Base-by-base conservation (phyloP, 2,888 invertebrate species). In the Apotomis turbidana region DNA sequence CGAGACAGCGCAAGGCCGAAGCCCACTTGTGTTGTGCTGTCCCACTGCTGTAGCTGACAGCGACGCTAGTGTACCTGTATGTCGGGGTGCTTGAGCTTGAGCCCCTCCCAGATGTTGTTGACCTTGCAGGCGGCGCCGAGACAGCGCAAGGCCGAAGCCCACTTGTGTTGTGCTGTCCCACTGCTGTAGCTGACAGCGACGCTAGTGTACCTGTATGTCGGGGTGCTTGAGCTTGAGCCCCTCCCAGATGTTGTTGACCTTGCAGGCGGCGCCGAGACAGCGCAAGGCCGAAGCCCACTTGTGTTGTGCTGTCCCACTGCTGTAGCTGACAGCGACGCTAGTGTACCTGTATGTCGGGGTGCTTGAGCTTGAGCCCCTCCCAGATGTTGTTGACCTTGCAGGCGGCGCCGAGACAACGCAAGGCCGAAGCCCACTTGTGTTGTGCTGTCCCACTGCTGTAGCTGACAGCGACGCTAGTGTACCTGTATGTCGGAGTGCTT, bases 271-370 rank as follows among this genome's bases (percentile, higher is more conserved):
- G 2, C 95, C 94, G 10, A 97, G 86, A 77, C 97, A 97, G 75
- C 94, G 95, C 9, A 97, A 89, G 0, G 97, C 97, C 0, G 97
- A 96, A 3, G 96, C 96, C 74, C 97, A 94, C 0, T 97, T 97
- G 84, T 97, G 15, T 15, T 15, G 15, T 15, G 15, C 15, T 15
- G 44, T 5, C 5, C 44, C 44, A 44, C 44, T 44, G 5, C 44
- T 15, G 15, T 15, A 46, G 5, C 46, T 9, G 15, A 15, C 15
- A 15, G 15, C 15, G 15, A 15, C 15, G 15, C 15, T 15, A 15
- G 8, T 49, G 86, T 88, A 97, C 97, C 81, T 95, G 90, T 78
- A 97, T 88, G 80, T 95, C 93, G 36, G 95, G 90, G 74, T 94
- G 92, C 38, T 94, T 89, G 0, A 66, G 27, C 27, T 95, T 89